Evolutionary conservation across 2,888 invertebrate genomes (phyloP), one percentile per base, ranked within the genome.

Genomic region (Stegophylla sp.): DNA sequence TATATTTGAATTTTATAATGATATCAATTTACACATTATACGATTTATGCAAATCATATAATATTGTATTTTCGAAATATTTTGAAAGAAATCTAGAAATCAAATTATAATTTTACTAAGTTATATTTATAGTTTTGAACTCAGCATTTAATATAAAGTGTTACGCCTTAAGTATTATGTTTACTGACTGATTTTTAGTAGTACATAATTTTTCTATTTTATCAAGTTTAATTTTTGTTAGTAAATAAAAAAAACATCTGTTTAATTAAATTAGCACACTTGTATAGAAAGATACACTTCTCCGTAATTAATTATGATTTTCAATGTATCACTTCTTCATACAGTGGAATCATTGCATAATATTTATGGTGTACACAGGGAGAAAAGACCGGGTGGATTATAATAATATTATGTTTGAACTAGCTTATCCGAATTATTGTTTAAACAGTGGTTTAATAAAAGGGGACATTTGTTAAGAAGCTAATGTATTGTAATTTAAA

Each of bases 341-440:
- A 20, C 13, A 34, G 56, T 12, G 34, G 56, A 69, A 69, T 69
- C 34, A 56, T 17, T 61, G 48, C 73, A 64, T 67, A 77, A 77
- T 76, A n/a, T 66, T 76, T 20, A 0, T 41, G 76, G 26, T 26
- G 53, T 17, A 56, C 3, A 53, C 4, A n/a, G 45, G 43, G 20
- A 3, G 12, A 59, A 67, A 20, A 59, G 77, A 45, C 43, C 13
- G 17, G 13, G 13, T 23, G 51, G 51, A 23, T 53, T 41, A 51
- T 67, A 67, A 45, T 67, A 45, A 45, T 67, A 45, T 48, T 51
- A 41, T 61, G 69, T 79, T 79, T 63, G 71, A 63, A 71, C 51
- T 51, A 12, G 61, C 79, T 79, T 79, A 79, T 79, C 79, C 26
- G 69, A 69, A 79, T 79, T 51, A 51, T 41, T 69, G 79, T 71